A percentile compares a stretch with the other conserved stretches of the same genome.
Conservation (phyloP, 2,888 invertebrate species). For the Athalia circularis region DNA sequence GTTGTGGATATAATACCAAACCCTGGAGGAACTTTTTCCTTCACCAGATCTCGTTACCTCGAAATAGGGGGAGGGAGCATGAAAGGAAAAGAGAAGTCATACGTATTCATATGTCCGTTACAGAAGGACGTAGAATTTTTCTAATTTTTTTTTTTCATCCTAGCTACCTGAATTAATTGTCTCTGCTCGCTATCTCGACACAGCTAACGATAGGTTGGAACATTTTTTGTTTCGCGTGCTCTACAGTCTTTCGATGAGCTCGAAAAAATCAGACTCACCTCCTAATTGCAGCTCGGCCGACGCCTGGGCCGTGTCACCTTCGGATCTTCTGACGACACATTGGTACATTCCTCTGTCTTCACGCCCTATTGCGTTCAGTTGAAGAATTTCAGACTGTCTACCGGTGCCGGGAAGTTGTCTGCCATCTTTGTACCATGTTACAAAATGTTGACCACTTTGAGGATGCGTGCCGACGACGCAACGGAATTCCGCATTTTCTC, state of each 20-base stretch:
- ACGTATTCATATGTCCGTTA: too few species aligned
- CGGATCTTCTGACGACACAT: conserved; percentile 82
- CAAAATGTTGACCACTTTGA: conserved; percentile 77
- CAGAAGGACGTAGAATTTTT: too few species aligned
- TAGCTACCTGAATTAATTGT: too few species aligned
- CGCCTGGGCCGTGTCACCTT: conserved; percentile 86
- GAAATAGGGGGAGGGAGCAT: background rate
- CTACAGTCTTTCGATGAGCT: background rate
- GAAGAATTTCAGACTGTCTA: conserved; percentile 80
- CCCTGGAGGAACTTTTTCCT: conserved; percentile 16
- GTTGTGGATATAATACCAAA: background rate
- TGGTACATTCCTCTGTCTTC: conserved; percentile 88
- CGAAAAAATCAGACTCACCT: conserved; percentile 76
- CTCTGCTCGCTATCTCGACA: too few species aligned
- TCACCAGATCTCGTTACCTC: conserved; percentile 29
- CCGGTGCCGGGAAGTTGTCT: conserved; percentile 81
- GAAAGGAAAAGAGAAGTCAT: too few species aligned
- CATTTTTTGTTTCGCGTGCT: too few species aligned
- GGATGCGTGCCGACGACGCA: conserved; percentile 71
- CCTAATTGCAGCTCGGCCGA: conserved; percentile 84
- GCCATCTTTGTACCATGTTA: conserved; percentile 83
- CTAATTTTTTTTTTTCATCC: too few species aligned
- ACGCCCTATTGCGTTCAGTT: conserved; percentile 81
- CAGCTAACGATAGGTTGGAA: too few species aligned
- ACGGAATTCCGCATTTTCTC: conserved; percentile 84